Evolutionary conservation across 2,888 invertebrate genomes (phyloP).

Genomic region (Tanaodytes sp.): DNA sequence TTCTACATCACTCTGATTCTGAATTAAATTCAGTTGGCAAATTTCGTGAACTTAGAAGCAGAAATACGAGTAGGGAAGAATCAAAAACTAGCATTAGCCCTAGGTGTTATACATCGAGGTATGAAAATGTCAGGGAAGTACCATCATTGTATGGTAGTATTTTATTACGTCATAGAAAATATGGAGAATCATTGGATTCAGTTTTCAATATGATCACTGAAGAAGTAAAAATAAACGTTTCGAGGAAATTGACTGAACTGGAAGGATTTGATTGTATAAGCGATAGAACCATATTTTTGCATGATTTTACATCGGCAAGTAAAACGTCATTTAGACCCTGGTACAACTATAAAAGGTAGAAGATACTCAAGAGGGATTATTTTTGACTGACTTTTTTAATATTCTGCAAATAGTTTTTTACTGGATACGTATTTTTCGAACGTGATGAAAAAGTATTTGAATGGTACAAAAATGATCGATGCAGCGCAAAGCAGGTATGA

Average conservation of each 20-base stretch:
- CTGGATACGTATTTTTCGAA: conserved; percentile 6
- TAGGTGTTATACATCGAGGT: conserved; percentile 2
- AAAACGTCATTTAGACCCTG: conserved; percentile 7
- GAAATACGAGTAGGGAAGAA: neutral
- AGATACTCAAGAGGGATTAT: no score
- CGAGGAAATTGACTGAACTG: conserved; percentile 26
- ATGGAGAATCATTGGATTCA: conserved; percentile 17
- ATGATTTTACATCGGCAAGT: neutral
- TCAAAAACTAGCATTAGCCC: no score
- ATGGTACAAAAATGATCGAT: no score
- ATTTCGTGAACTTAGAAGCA: no score
- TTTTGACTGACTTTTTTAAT: no score
- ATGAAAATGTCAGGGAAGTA: conserved; percentile 1
- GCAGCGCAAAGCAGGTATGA: no score
- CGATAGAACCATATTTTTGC: conserved; percentile 18
- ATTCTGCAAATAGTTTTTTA: conserved; percentile 25
- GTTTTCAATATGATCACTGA: conserved; percentile 17
- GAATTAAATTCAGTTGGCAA: no score
- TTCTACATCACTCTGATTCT: no score
- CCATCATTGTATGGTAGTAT: conserved; percentile 2
- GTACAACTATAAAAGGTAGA: conserved; percentile 16
- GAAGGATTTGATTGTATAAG: conserved; percentile 5
- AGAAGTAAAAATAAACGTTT: conserved; percentile 27
- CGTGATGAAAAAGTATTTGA: neutral
- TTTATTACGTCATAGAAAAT: conserved; percentile 4